Base-by-base conservation (phyloP, 2,797 vertebrate species). In the Melopsittacus undulatus region DNA sequence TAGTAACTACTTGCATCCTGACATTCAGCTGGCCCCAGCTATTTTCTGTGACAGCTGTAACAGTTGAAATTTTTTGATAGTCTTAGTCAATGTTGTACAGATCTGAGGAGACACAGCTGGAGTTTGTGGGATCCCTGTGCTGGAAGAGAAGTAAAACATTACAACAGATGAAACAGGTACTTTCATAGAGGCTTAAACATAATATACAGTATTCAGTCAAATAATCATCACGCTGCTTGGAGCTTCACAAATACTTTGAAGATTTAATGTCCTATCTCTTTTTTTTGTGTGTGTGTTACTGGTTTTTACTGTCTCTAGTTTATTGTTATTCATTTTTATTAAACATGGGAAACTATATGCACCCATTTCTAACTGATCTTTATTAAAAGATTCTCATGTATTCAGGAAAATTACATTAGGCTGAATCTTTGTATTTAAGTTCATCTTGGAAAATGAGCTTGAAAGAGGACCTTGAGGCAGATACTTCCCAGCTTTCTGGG, bases 1-100 rank as follows among this genome's bases (percentile, higher is more conserved):
- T 70, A 89, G 95, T 94, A 83, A 98, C 95, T 96, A 98, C 96
- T 89, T 95, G 98, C 99, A 99, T 99, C 97, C 94, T 98, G 98
- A 95, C 88, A 97, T 98, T 96, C 97, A 98, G 97, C 96, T 97
- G 97, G 95, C 56, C 91, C 82, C 79, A 74, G 78, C 96, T 97
- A 76, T 70, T 95, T 83, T 91, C 83, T 94, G 88, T 84, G 80
- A 95, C 95, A 98, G 95, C 74, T 97, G 95, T 66, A 96, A 91
- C 73, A 90, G 94, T 73, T 90, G 89, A 92, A 87, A 52, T 89
- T 90, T 97, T 97, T 95, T 74, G 62, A 84, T 81, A 82, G 80
- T 92, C 67, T 73, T 78, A 95, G 88, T 86, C 83, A 94, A 66
- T 57, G 74, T 83, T 73, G 91, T 97, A 77, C 77, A 89, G 85